Conservation (phyloP, 2,797 vertebrate species). For the Lepus townsendii region DNA sequence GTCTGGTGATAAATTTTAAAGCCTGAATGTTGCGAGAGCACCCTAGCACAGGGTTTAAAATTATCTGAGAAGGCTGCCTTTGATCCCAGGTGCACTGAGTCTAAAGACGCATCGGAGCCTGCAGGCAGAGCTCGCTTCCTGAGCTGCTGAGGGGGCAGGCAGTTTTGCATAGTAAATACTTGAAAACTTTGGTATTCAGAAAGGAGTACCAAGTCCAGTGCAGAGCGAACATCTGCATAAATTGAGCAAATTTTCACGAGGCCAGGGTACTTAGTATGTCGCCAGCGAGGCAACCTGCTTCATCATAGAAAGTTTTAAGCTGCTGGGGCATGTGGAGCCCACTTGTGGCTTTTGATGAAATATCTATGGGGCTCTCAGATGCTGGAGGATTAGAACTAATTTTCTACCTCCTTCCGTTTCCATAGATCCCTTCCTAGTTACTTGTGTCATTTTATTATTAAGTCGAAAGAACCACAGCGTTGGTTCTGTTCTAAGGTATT, state of each 20-base stretch:
- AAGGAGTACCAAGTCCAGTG: conserved; percentile 59
- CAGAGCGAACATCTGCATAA: conserved; percentile 56
- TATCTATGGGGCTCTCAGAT: not conserved
- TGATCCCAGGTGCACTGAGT: conserved; percentile 70
- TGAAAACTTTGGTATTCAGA: conserved; percentile 71
- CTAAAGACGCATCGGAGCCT: conserved; percentile 59
- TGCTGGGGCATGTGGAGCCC: not conserved
- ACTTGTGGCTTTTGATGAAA: not conserved
- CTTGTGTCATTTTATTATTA: conserved; percentile 35
- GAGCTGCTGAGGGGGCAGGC: conserved; percentile 63
- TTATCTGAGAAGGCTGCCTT: conserved; percentile 75
- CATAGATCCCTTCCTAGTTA: not conserved
- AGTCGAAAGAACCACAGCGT: not conserved
- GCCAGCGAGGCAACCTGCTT: not conserved
- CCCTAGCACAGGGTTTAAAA: conserved; percentile 60
- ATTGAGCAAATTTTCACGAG: conserved; percentile 41
- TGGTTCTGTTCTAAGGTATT: not conserved
- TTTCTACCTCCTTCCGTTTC: not conserved
- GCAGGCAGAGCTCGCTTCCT: conserved; percentile 51
- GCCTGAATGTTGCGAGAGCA: conserved; percentile 62
- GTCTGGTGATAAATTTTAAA: conserved; percentile 75
- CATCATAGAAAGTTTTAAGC: conserved; percentile 1
- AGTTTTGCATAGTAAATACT: conserved; percentile 70
- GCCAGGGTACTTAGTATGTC: not conserved
- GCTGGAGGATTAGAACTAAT: not conserved